phyloP scores from a whole-genome alignment of 2,113 vertebrate species.

The Australoheros scitulus region DNA sequence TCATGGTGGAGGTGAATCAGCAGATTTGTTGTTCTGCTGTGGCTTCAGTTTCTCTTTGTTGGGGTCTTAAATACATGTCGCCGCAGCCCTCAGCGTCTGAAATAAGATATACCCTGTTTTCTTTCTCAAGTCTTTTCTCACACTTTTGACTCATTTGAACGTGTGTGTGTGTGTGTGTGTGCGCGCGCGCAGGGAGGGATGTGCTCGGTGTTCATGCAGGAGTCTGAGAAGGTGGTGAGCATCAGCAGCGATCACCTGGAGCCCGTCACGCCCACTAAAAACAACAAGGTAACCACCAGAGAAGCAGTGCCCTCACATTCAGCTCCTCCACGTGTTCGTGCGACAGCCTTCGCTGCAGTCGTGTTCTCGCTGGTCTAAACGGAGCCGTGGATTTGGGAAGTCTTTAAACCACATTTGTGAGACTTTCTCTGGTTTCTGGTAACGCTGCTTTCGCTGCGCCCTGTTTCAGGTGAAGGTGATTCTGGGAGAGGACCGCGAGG shows the following conservation, averaged over 20 bases:
- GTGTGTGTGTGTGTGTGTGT: too few relatives aligned
- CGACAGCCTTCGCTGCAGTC: too few relatives aligned
- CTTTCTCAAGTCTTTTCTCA: too few relatives aligned
- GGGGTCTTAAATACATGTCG: accelerated
- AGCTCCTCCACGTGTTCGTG: not conserved
- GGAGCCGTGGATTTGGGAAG: too few relatives aligned
- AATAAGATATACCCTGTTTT: too few relatives aligned
- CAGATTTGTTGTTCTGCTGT: not conserved
- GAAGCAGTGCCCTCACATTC: not conserved
- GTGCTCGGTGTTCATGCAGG: constrained; percentile 92
- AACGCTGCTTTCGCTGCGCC: accelerated
- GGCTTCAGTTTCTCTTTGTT: not conserved
- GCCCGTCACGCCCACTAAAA: constrained; percentile 92
- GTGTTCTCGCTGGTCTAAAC: too few relatives aligned
- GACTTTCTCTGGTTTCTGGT: not conserved
- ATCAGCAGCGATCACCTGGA: constrained; percentile 94
- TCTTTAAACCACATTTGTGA: not conserved
- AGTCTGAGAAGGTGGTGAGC: constrained; percentile 93
- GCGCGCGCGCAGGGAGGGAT: constrained; percentile 91
- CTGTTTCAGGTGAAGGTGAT: constrained; percentile 89
- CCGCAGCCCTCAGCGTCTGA: not conserved
- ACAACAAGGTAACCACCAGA: constrained; percentile 85
- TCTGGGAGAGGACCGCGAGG: constrained; percentile 91
- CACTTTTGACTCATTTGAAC: too few relatives aligned
- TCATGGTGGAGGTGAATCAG: too few relatives aligned